Evolutionary conservation across 2,888 invertebrate species (phyloP), one percentile per base, ranked within the genome.

Genomic region (Drosophila histrio): DNA sequence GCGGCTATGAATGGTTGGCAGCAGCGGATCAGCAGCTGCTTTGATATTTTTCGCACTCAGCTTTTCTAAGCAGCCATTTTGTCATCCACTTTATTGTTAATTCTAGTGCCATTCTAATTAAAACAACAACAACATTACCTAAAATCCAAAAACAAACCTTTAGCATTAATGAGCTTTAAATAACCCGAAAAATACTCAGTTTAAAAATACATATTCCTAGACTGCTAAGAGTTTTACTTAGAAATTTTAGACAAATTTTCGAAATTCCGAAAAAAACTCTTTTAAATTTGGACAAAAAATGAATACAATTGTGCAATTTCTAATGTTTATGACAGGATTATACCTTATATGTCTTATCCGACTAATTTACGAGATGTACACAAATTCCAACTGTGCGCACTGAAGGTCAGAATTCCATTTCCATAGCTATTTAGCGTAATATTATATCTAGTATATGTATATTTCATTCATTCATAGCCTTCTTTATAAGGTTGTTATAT

Each of bases 291-390:
- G 1, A 8, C 15, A 1, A 11, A 34, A 28, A 11, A 60, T 63
- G 63, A 52, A 44, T 38, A 2, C 30, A 11, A 30, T 63, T 19
- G 8, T 43, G 15, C 28, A n/a, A 4, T 49, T 34, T n/a, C 2
- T 34, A 0, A 11, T 36, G 11, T 68, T 54, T 4, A 17, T 56
- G 2, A 49, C 47, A 7, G 15, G 3, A 7, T 39, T 69, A 8
- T 60, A 60, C 6, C 6, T 69, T 1, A 1, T 53, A 0, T 61
- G 69, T 15, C 38, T 66, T 2, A 1, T 65, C 11, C 43, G 38
- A 15, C 8, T 65, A 9, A 36, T 26, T 8, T 65, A 46, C 38
- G 66, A 65, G 30, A n/a, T 49, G 15, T 7, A 17, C n/a, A 39
- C 17, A 5, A 13, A 26, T 1, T 15, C 34, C 3, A 30, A 39